Evolutionary conservation across 2,113 vertebrate genomes (phyloP).

Genomic region (Leptocoma aspasia): DNA sequence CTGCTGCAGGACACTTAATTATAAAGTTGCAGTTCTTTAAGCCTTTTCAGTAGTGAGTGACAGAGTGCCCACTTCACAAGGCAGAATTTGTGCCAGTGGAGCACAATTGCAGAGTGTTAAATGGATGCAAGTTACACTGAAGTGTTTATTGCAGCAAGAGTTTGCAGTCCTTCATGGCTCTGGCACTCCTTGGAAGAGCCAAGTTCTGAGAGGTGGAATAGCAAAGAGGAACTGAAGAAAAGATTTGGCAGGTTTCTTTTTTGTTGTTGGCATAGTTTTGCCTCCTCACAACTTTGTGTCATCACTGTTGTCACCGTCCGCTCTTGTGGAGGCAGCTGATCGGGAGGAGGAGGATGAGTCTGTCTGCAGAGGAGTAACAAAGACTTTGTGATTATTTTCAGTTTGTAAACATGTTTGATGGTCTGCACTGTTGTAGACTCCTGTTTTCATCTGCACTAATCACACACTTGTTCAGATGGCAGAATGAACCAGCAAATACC

Average conservation of each 20-base stretch:
- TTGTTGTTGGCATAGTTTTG: not conserved
- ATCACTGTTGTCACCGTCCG: not conserved
- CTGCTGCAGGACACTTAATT: not conserved
- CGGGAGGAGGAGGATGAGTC: slow-evolving; percentile 65
- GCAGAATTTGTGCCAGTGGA: not conserved
- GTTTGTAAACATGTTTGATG: not conserved
- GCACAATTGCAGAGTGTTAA: not conserved
- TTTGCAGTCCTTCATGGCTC: not conserved
- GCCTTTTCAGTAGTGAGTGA: not conserved
- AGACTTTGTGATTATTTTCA: not conserved
- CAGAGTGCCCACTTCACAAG: not conserved
- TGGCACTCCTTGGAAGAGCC: not conserved
- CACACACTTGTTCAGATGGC: not conserved
- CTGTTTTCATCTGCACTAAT: not conserved
- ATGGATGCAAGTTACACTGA: not conserved
- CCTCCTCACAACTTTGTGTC: slow-evolving; percentile 66
- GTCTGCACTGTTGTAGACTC: not conserved
- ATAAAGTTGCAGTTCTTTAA: not conserved
- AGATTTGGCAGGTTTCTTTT: not conserved
- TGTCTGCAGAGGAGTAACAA: slow-evolving; percentile 53
- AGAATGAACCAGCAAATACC: not conserved
- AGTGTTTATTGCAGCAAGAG: not conserved
- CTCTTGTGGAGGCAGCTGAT: slow-evolving; percentile 49
- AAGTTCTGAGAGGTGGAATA: not conserved
- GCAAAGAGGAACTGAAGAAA: not conserved